These are phyloP conservation scores for Xenotilapia leptura DNA, from an alignment of 2,113 vertebrate genomes.

Conservation along the genomic window DNA sequence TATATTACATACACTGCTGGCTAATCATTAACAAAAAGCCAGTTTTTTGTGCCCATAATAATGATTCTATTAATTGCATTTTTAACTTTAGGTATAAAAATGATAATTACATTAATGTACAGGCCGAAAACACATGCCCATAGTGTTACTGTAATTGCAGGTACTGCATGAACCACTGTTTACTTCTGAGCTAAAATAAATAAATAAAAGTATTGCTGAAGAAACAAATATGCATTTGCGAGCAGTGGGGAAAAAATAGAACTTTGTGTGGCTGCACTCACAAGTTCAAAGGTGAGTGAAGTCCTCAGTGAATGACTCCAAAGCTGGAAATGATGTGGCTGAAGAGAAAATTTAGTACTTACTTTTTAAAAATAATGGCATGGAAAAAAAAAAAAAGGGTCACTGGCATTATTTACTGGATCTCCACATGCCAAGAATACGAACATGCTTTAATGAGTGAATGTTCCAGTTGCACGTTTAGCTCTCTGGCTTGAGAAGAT, in stretches of 20 bases:
- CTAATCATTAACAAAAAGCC: background rate
- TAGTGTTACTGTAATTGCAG: background rate
- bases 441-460: constrained; percentile 48
- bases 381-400: constrained; percentile 11
- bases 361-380: constrained; percentile 19
- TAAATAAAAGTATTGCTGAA: constrained; percentile 36
- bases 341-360: background rate
- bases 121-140: background rate
- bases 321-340: background rate
- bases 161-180: background rate
- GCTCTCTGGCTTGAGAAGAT: background rate
- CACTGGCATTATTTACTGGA: constrained; percentile 39
- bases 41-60: background rate
- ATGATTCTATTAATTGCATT: background rate
- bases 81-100: background rate
- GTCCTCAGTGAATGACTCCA: background rate
- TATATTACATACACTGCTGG: background rate
- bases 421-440: constrained; percentile 48
- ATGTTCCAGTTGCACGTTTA: constrained; percentile 21
- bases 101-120: background rate
- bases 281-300: constrained; percentile 8
- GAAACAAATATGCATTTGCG: constrained; percentile 21
- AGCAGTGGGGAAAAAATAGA: constrained; percentile 23
- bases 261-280: background rate
- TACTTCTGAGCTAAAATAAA: background rate